Evolutionary conservation across 2,797 vertebrate genomes (phyloP).

Genomic region (Tauraco hartlaubi): DNA sequence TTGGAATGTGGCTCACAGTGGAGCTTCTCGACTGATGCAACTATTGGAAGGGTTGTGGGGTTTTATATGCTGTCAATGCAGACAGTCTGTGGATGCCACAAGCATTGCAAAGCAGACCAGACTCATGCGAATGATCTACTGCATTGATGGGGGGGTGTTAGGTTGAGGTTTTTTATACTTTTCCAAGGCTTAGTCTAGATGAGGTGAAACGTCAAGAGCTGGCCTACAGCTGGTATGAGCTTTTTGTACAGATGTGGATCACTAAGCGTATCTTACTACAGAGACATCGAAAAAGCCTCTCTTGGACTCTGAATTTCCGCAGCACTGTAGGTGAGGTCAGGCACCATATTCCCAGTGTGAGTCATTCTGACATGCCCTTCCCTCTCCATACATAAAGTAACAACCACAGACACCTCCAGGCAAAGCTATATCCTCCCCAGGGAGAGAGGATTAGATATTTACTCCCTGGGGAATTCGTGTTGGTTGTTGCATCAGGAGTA

Average conservation of each 20-base stretch:
- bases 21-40: constrained; percentile 41
- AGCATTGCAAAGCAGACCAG: neutral
- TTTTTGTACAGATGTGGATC: neutral
- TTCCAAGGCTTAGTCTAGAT: neutral
- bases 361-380: neutral
- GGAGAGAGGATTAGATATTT: neutral
- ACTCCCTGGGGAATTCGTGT: constrained; percentile 10
- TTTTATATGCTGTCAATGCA: neutral
- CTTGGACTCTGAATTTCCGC: neutral
- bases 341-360: neutral
- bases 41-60: neutral
- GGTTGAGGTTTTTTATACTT: neutral
- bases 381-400: neutral
- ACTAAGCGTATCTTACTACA: neutral
- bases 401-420: neutral
- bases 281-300: neutral
- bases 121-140: neutral
- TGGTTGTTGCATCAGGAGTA: neutral
- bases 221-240: neutral
- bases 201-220: constrained; percentile 40
- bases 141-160: neutral
- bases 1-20: neutral
- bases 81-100: neutral
- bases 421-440: neutral
- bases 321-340: neutral